Conservation (phyloP, 2,888 invertebrate species). For the Agrenia bidenticulata region DNA sequence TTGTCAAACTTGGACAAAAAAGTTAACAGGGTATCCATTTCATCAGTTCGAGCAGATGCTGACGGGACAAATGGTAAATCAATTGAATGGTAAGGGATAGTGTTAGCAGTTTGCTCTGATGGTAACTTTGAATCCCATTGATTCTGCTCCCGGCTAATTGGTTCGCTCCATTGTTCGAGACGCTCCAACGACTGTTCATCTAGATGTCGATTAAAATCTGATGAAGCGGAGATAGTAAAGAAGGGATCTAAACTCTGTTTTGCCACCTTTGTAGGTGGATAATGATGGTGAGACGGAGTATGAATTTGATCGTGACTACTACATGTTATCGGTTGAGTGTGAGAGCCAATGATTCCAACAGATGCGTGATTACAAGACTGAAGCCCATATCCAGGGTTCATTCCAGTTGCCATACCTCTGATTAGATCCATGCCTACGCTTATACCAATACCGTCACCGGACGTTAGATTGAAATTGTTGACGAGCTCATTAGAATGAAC, state of each 20-base stretch:
- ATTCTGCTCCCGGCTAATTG: not conserved
- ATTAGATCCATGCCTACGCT: too few relatives aligned
- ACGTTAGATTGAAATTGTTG: too few relatives aligned
- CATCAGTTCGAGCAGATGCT: conserved; percentile 27
- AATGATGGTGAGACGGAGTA: conserved; percentile 5
- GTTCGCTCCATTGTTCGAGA: not conserved
- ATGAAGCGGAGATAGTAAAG: not conserved
- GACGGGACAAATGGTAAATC: not conserved
- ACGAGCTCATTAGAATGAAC: too few relatives aligned
- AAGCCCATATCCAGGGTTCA: too few relatives aligned
- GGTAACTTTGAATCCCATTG: not conserved
- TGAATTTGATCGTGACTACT: not conserved
- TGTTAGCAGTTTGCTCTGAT: not conserved
- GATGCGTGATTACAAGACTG: not conserved
- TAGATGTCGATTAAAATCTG: not conserved
- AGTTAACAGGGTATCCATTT: conserved; percentile 48
- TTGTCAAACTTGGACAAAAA: conserved; percentile 53
- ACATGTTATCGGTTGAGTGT: conserved; percentile 33
- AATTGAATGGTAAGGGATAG: not conserved
- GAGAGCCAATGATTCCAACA: conserved; percentile 39
- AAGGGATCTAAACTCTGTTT: not conserved
- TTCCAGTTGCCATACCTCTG: too few relatives aligned
- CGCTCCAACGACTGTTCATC: not conserved
- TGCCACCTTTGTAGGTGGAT: not conserved
- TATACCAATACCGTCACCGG: too few relatives aligned